Evolutionary conservation across 1,140 invertebrate genomes (phyloP), one percentile per base, ranked within the genome.

Genomic region (Zeugodacus cucurbitae): DNA sequence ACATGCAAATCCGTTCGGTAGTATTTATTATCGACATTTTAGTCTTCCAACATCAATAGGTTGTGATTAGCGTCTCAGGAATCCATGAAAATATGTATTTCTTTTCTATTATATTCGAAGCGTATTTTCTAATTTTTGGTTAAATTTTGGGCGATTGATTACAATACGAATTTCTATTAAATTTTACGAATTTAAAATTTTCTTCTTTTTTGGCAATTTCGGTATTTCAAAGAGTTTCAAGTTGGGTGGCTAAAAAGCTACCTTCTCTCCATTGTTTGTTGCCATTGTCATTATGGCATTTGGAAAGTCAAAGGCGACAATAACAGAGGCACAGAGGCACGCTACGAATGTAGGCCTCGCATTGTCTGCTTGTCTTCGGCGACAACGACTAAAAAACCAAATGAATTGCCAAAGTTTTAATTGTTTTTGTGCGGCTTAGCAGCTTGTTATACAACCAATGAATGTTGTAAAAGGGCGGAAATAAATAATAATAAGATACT

Each of bases 321-420:
- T 29, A 67, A 32, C 17, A 11, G 29, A 14, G 29, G 70, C 34
- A 32, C 17, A 11, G 29, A 14, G 29, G 70, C 34, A 29, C 0
- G 29, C 26, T 17, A 37, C 20, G 34, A 11, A 8, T 44, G 74
- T 48, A 48, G 37, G 41, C 74, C 17, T 82, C 11, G 22, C 41
- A 6, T 54, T 82, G 74, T 82, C 41, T 44, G 8, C n/a, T 82
- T 82, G 74, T 48, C 41, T 44, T 7, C 41, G 74, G 44, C 74
- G 22, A 82, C 37, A 82, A 54, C 29, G 58, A 7, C 74, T 48
- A 54, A 82, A 82, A 82, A 82, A 26, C 74, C 74, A 82, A 82
- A 82, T 82, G 74, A 82, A 82, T 82, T 82, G 74, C 74, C 37
- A 82, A 82, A 82, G 74, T 82, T 82, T 82, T 82, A 82, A 82